Base-by-base conservation (phyloP, 1,140 invertebrate genomes). In the Heliconius melpomene region DNA sequence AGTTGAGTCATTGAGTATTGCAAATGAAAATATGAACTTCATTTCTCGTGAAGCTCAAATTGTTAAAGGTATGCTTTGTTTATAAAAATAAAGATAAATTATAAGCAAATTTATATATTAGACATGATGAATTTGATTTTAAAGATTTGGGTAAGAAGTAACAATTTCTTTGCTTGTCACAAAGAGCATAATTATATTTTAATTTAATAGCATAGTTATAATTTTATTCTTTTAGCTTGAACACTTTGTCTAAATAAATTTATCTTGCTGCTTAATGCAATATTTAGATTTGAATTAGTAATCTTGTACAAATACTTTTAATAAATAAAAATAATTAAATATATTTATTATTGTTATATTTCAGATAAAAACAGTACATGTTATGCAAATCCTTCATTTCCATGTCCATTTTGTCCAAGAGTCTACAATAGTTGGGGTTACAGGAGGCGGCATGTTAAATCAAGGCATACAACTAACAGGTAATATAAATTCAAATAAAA, bases 401-500 rank as follows among this genome's bases (percentile, higher is more conserved):
- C 96, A 0, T 96, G 96, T 84, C 96, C 96, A 16, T 96, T 96
- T 85, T 96, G 96, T 87, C 95, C 95, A 11, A 94, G 96, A 73
- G 95, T 96, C 1, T 96, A 96, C 90, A 96, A 96, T 74, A 96
- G 95, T 72, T 96, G 96, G 96, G 96, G 96, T 0, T 96, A 96
- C 79, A 90, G 96, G 23, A 90, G 96, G 82, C 93, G 96, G 72
- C 96, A 96, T 87, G 96, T 96, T 54, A 96, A 96, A 87, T 95
- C 95, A 18, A 93, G 95, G 75, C 96, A 96, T 88, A 93, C 95
- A 11, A 95, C 90, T 46, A 94, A 94, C 78, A 94, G 90, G 94
- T 95, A 86, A 84, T 52, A 52, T 20, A 52, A 46, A 46, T 46
- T 46, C 3, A 46, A 46, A 16, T 16, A 46, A 46, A 46, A 46